Conservation (phyloP, 2,113 vertebrate genomes). For the Bombycilla garrulus region DNA sequence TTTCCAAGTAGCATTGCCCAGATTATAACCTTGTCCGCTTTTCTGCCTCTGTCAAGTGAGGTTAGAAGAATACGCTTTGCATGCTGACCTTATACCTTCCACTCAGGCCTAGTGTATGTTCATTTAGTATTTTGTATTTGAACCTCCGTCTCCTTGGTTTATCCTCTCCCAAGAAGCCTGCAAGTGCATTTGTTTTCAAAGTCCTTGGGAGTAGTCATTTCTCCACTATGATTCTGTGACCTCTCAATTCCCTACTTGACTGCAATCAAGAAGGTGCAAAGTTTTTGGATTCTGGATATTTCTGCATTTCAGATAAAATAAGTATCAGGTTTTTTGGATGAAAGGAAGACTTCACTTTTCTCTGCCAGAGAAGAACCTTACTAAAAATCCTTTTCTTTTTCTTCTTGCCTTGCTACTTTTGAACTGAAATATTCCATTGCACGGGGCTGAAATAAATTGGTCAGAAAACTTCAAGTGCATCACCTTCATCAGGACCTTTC, state of each 20-base stretch:
- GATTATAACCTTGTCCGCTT: background rate
- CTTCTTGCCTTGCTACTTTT: background rate
- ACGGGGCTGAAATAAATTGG: background rate
- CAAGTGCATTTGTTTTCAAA: background rate
- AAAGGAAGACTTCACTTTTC: background rate
- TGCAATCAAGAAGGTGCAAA: background rate
- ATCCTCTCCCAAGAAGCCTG: background rate
- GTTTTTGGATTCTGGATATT: background rate
- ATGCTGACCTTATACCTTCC: background rate
- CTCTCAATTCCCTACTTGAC: background rate
- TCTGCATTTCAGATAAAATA: background rate
- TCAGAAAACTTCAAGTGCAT: background rate
- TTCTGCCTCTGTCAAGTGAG: background rate
- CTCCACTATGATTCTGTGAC: fast-evolving
- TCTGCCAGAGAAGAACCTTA: background rate
- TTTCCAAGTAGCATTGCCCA: background rate
- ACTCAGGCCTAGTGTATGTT: background rate
- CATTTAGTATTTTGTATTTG: background rate
- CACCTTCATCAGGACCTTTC: background rate
- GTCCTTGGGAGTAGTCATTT: background rate
- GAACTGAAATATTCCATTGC: background rate
- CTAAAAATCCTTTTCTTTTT: background rate
- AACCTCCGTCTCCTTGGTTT: background rate
- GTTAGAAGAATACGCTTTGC: background rate
- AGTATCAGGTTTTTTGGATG: background rate